Conservation (phyloP, 2,113 vertebrate genomes). For the Mus pahari region DNA sequence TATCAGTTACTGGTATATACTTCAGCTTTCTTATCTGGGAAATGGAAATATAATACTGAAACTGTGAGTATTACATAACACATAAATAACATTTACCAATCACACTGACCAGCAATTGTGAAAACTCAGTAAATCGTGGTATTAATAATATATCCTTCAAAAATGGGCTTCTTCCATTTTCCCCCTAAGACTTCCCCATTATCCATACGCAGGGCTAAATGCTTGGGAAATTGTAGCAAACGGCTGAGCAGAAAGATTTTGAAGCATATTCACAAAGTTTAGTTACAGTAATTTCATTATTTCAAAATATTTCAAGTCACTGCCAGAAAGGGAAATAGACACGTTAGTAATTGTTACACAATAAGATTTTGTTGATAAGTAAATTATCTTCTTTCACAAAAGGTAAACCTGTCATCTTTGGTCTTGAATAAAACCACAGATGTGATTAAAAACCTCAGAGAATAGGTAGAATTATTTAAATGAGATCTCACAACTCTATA, state of each 20-base stretch:
- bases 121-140: constrained; percentile 43
- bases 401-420: constrained; percentile 66
- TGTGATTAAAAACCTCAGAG: constrained; percentile 70
- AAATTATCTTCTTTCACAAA: constrained; percentile 67
- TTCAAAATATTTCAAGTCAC: constrained; percentile 67
- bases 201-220: background rate
- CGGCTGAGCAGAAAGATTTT: constrained; percentile 25
- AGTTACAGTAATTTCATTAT: constrained; percentile 43
- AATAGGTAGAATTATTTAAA: constrained; percentile 77
- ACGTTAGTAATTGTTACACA: constrained; percentile 61
- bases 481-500: constrained; percentile 64
- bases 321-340: constrained; percentile 54
- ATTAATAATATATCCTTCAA: constrained; percentile 48
- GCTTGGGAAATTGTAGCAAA: constrained; percentile 32
- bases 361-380: constrained; percentile 69
- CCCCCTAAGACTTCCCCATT: background rate
- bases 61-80: constrained; percentile 9
- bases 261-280: constrained; percentile 17
- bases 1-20: background rate
- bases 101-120: background rate
- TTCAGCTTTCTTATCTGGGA: constrained; percentile 25
- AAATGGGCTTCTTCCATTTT: background rate
- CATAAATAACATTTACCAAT: background rate
- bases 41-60: constrained; percentile 20
- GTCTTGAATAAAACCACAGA: constrained; percentile 69